Base-by-base conservation (phyloP, 2,113 vertebrate species). In the Hymenochirus boettgeri region DNA sequence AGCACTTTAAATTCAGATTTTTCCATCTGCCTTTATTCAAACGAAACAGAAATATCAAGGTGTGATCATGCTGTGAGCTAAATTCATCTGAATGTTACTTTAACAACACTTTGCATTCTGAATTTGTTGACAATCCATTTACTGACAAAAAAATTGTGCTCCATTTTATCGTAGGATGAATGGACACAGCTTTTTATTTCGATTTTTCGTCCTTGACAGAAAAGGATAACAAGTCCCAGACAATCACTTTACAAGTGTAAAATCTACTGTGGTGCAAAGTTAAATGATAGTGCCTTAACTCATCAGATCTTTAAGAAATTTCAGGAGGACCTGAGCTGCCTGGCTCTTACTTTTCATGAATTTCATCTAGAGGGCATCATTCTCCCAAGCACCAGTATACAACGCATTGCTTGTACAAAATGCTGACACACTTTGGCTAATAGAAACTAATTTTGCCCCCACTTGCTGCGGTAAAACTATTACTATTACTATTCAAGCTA, bases 251-350 rank as follows among this genome's bases (percentile, higher is more conserved):
- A n/a, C 22, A 18, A 31, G 22, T 57, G 54, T 18, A 29, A 35
- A 57, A 11, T 35, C 18, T 22, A 18, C 15, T 59, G 29, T 26
- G 45, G 22, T 35, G 13, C 18, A 29, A n/a, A 15, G 22, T 22
- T 22, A 25, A 6, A 18, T 7, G 70, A 2, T 69, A 74, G 51
- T 79, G 39, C 15, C 39, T 42, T 42, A 17, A 12, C 39, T 0
- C 79, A 90, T 67, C 83, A 87, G 69, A 80, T 89, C 61, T 85
- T 88, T 86, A 91, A 74, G 86, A 87, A 72, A 89, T 90, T 3
- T 78, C 90, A 6, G 83, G 83, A 0, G 82, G 84, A 52, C 71
- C 90, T 19, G 77, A 86, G 84, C 33, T 35, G 7, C 15, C 33
- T 35, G 15, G 15, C 7, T 8, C n/a, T n/a, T n/a, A n/a, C n/a